A percentile compares a stretch with the other conserved stretches of the same genome.
Conservation (phyloP, 2,888 invertebrate genomes). For the Carabus problematicus region DNA sequence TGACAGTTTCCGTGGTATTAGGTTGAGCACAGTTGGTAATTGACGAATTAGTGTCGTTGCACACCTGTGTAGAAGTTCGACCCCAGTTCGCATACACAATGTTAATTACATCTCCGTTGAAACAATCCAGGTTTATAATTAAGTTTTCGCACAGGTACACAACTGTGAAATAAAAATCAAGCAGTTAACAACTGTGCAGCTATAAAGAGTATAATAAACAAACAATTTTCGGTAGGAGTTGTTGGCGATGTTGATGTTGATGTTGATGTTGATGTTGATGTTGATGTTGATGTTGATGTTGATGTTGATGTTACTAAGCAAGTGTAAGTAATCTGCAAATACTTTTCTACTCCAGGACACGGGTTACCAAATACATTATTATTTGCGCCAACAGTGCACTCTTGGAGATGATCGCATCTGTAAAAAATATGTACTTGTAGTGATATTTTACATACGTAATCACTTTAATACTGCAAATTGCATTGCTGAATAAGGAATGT, state of each 20-base stretch:
- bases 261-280: background rate
- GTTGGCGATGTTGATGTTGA: no score
- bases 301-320: background rate
- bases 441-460: background rate
- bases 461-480: background rate
- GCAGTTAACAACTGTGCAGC: background rate
- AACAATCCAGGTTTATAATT: background rate
- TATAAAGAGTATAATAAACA: no score
- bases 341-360: conserved; percentile 5
- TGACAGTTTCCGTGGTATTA: conserved; percentile 7
- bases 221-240: no score
- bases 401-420: conserved; percentile 1
- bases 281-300: background rate
- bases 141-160: background rate
- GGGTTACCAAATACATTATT: conserved; percentile 6
- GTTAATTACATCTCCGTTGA: background rate
- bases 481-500: background rate
- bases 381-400: background rate
- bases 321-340: background rate
- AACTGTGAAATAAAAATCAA: background rate
- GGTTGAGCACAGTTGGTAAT: background rate
- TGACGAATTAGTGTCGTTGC: background rate
- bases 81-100: conserved; percentile 8
- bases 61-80: background rate
- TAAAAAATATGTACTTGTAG: background rate